These are phyloP conservation scores for Luperina testacea DNA, from an alignment of 2,888 invertebrate genomes.

Conservation along the genomic window DNA sequence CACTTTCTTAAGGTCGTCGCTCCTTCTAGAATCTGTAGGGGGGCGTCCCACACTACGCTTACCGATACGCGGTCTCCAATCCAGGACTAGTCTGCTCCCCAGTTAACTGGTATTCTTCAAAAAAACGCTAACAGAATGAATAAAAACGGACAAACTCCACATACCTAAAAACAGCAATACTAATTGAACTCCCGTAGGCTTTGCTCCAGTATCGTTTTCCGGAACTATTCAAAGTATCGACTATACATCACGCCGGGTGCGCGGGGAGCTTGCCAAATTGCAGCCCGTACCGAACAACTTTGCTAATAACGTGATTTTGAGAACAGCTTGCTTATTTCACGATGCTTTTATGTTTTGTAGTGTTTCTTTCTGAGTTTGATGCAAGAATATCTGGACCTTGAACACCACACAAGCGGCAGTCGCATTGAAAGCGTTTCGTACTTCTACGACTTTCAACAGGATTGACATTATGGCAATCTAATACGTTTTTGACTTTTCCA, in stretches of 20 bases:
- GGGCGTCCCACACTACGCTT: no score
- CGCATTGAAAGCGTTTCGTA: background rate
- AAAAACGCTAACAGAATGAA: background rate
- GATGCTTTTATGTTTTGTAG: conserved; percentile 1
- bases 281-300: conserved; percentile 47
- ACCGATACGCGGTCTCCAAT: no score
- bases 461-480: background rate
- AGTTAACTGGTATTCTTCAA: background rate
- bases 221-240: conserved; percentile 40
- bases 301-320: conserved; percentile 57
- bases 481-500: background rate
- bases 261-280: conserved; percentile 53
- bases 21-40: no score
- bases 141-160: background rate
- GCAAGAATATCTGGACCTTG: background rate
- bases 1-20: no score
- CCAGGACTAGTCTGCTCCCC: no score
- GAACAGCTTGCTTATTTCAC: conserved; percentile 32
- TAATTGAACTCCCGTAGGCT: background rate
- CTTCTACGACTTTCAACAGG: background rate
- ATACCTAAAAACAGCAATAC: background rate
- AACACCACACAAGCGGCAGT: background rate
- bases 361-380: background rate
- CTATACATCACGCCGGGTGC: conserved; percentile 46
- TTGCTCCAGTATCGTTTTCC: conserved; percentile 22